Base-by-base conservation (phyloP, 2,797 vertebrate genomes). In the Epinephelus malabaricus region DNA sequence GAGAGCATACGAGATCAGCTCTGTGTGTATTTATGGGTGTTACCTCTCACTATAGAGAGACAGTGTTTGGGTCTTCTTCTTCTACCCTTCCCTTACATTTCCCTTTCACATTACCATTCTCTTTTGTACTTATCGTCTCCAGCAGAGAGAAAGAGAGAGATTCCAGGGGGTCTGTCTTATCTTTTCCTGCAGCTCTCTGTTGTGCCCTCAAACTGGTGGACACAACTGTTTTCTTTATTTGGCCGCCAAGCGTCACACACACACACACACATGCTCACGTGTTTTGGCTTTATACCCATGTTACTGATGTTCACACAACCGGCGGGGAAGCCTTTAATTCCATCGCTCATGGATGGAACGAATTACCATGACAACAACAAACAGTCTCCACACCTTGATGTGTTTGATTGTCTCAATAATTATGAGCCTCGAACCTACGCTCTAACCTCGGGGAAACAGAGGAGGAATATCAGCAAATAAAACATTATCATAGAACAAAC, bases 81-180 rank as follows among this genome's bases (percentile, higher is more conserved):
- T 54, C 55, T 49, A 27, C 53, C 53, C 53, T 47, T 58, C 45
- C 40, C 45, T 73, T 50, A 40, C 27, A 34, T 30, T 43, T 64
- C 63, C 13, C 13, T 67, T 23, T 73, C 11, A 60, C 62, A 76
- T 82, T 76, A 76, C 45, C 25, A 55, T 58, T 55, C 56, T 61
- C 50, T 74, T 56, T 58, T 78, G 58, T 66, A 55, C 69, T 74
- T 62, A 65, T 78, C 69, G 5, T 79, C 73, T 59, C 62, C 72
- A 38, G 67, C 78, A 56, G 82, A 79, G 73, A 76, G 51, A 64
- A 59, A 51, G 18, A 61, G 19, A 69, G 14, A 45, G 54, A 66
- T 84, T 84, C 47, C 71, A 76, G 67, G 49, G 50, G 62, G 73
- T 77, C 66, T 14, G 25, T 70, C 70, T 89, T 85, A 84, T 84